Evolutionary conservation across 2,113 vertebrate species (phyloP), one percentile per base, ranked within the genome.

Genomic region (Saguinus midas): DNA sequence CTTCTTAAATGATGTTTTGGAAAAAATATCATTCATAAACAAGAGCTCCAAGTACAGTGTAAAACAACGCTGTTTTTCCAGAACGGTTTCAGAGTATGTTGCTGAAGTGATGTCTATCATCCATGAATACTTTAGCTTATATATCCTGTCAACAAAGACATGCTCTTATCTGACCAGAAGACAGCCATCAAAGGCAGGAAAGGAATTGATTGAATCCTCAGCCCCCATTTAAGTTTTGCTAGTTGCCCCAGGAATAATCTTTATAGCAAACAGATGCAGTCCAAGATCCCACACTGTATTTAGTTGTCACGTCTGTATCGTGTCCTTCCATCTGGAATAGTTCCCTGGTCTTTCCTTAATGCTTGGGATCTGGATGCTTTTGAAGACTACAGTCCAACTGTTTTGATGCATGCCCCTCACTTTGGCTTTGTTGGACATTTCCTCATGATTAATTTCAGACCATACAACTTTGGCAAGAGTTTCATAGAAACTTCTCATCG

Each of bases 141-240:
- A 6, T 18, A 58, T 68, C 50, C 55, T 89, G 13, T 75, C 66
- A 81, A 81, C 1, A 32, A 82, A 48, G 21, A 9, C 17, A 6
- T 25, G 21, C 23, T 52, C 18, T n/a, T 20, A 6, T 2, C 0
- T 0, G 35, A 16, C 55, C 32, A 13, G 9, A 10, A 21, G n/a
- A 6, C 6, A 40, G 4, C 40, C 29, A 8, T 66, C 32, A 35
- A 43, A 91, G 37, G 72, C 66, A 96, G 92, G 86, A 95, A 75
- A 25, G 43, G 75, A 64, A 45, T 20, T 32, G n/a, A 8, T 27
- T 10, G 32, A 25, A 37, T 10, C 70, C 48, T 80, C 27, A 86
- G 66, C 35, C 16, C 20, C n/a, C 18, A 35, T 75, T 50, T 50
- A 61, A 45, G 40, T 48, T 64, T 68, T 50, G 7, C 81, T 57